Evolutionary conservation across 2,888 invertebrate species (phyloP).

Genomic region (Catocala nupta): DNA sequence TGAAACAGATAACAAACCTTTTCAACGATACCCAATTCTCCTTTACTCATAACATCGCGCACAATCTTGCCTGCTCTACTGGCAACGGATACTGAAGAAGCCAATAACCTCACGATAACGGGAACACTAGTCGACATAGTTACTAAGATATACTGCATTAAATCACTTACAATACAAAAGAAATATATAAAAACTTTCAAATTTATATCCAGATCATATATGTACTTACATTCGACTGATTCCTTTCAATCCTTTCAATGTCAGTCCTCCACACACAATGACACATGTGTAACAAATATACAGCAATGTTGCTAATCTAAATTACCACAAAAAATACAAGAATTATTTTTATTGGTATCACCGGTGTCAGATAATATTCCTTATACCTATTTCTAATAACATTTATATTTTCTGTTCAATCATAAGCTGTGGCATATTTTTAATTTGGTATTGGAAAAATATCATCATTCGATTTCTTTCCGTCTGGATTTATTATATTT

Average conservation of each 20-base stretch:
- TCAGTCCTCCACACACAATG: not conserved
- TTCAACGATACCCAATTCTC: slow-evolving; percentile 96
- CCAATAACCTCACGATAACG: slow-evolving; percentile 90
- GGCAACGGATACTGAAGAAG: slow-evolving; percentile 93
- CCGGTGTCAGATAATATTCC: too few species aligned
- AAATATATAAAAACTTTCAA: slow-evolving; percentile 6
- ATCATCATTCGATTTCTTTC: too few species aligned
- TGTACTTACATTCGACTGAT: not conserved
- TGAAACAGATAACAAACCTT: slow-evolving; percentile 88
- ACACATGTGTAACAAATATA: too few species aligned
- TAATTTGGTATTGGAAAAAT: too few species aligned
- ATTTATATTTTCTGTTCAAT: too few species aligned
- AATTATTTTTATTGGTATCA: too few species aligned
- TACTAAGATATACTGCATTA: slow-evolving; percentile 13
- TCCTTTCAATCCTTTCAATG: not conserved
- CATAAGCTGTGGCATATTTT: too few species aligned
- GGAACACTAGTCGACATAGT: slow-evolving; percentile 89
- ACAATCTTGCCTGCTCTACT: slow-evolving; percentile 96
- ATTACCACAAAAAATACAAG: too few species aligned
- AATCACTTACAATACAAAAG: not conserved
- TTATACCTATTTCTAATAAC: too few species aligned
- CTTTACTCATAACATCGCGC: slow-evolving; percentile 95
- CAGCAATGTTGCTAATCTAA: too few species aligned
- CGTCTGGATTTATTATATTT: too few species aligned
- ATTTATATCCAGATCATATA: not conserved